Base-by-base conservation (phyloP, 1,140 invertebrate species). In the Oryzaephilus surinamensis region DNA sequence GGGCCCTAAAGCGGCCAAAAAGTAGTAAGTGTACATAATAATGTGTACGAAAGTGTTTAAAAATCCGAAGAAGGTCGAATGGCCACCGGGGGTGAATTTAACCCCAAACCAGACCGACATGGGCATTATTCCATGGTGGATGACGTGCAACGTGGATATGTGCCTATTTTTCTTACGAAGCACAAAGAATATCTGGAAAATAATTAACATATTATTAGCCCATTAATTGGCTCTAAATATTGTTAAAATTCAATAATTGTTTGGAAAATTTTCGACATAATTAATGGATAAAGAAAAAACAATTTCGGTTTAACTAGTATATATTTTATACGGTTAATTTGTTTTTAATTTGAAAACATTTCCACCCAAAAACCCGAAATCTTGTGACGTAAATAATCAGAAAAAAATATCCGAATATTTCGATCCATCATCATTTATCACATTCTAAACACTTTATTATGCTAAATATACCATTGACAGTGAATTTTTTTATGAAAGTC, bases 71-170 rank as follows among this genome's bases (percentile, higher is more conserved):
- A 87, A 85, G 2, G 81, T 83, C 34, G 78, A 81, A 53, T 91
- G 87, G 27, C 87, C 87, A 57, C 87, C 87, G 76, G 60, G 47
- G 2, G 81, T 91, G 69, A 93, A 95, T 64, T 93, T 93, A 15
- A 95, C 88, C 21, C 91, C 92, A 63, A 93, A 93, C 92, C 92
- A 97, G 17, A 93, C 90, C 2, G 84, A 91, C 75, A 95, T 80
- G 21, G 92, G 92, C 91, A 97, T 96, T 52, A 89, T 79, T 36
- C 89, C 90, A 64, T 97, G 92, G 67, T 97, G 92, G 54, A 96
- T 93, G 13, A 97, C 90, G 64, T 97, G 93, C 12, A 97, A 73
- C 6, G 81, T 88, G 14, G 88, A 88, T 26, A 96, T 81, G 60
- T 97, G 92, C 58, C 83, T 76, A 57, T 83, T 87, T 69, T 97